Evolutionary conservation across 2,113 vertebrate genomes (phyloP).

Genomic region (Megaceryle maxima): DNA sequence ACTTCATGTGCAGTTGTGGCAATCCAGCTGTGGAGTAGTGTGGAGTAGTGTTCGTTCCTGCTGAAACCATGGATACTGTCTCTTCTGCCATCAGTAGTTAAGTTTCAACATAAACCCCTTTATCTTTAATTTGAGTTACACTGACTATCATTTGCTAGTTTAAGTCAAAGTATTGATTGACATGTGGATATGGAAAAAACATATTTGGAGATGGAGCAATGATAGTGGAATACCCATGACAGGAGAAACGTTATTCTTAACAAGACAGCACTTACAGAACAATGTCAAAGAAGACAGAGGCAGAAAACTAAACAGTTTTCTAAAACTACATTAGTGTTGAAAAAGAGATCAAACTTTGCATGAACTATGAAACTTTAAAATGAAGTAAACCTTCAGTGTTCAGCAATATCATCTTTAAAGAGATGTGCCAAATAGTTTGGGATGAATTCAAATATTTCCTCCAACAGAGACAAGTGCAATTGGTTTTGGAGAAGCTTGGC

Average conservation of each 20-base stretch:
- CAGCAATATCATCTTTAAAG: conserved; percentile 7
- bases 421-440: conserved; percentile 25
- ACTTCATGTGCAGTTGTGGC: neutral
- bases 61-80: neutral
- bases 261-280: conserved; percentile 64
- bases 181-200: conserved; percentile 65
- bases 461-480: neutral
- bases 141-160: conserved; percentile 39
- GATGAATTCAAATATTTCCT: conserved; percentile 52
- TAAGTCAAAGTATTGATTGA: conserved; percentile 61
- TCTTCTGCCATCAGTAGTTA: neutral
- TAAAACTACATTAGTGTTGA: conserved; percentile 19
- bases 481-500: conserved; percentile 23
- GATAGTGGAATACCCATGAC: conserved; percentile 49
- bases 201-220: conserved; percentile 49
- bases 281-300: conserved; percentile 58
- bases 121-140: conserved; percentile 43
- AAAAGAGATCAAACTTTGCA: conserved; percentile 46
- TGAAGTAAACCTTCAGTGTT: conserved; percentile 15
- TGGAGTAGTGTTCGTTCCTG: neutral
- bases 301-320: conserved; percentile 53
- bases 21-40: neutral
- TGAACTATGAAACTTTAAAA: conserved; percentile 49
- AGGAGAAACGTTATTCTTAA: conserved; percentile 49
- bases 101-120: conserved; percentile 10